phyloP scores from a whole-genome alignment of 2,797 vertebrate species.

The Xyrichtys novacula region DNA sequence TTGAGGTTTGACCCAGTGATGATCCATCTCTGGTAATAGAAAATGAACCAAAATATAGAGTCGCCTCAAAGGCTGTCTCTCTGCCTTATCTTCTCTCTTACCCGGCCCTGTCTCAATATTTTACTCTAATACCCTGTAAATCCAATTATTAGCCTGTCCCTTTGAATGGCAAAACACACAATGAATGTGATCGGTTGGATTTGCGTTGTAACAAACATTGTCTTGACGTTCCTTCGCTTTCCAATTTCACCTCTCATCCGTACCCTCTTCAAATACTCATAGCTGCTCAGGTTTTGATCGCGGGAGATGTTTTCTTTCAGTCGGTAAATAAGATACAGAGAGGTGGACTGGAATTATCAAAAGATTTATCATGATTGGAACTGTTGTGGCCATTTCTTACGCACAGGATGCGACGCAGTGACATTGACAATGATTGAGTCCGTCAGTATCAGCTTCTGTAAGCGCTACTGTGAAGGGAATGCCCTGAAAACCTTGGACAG shows the following conservation, averaged over 20 bases:
- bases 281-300: background rate
- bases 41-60: constrained; percentile 69
- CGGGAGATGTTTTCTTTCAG: background rate
- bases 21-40: constrained; percentile 69
- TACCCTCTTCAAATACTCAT: background rate
- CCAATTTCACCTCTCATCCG: background rate
- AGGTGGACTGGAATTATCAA: too few species aligned
- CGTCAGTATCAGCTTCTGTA: too few species aligned
- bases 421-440: too few species aligned
- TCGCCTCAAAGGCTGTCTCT: constrained; percentile 26
- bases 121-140: constrained; percentile 14
- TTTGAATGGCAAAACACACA: constrained; percentile 34
- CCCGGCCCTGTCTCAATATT: constrained; percentile 10
- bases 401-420: too few species aligned
- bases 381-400: too few species aligned
- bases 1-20: constrained; percentile 62
- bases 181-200: background rate
- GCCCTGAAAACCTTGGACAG: too few species aligned
- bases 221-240: background rate
- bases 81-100: constrained; percentile 1
- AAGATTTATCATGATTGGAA: too few species aligned
- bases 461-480: too few species aligned
- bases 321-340: too few species aligned
- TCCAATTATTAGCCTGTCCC: constrained; percentile 33
- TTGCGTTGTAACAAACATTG: background rate